Evolutionary conservation across 2,888 invertebrate species (phyloP).

Genomic region (Habroteleia sp.): DNA sequence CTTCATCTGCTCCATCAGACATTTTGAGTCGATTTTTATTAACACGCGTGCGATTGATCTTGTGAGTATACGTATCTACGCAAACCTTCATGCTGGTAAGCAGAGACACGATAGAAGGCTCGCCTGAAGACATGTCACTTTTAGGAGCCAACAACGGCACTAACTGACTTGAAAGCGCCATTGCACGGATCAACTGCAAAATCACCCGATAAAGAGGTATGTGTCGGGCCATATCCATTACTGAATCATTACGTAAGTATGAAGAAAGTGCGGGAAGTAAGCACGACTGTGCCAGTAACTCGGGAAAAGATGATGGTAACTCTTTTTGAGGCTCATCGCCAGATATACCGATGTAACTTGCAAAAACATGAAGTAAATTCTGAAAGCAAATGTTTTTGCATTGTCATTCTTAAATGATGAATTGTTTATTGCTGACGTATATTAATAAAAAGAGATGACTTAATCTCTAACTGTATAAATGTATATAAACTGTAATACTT

Average conservation of each 20-base stretch:
- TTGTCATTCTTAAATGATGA: no score
- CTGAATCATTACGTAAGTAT: conserved; percentile 96
- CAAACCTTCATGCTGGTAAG: conserved; percentile 94
- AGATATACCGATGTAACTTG: conserved; percentile 91
- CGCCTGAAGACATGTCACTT: conserved; percentile 75
- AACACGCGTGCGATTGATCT: conserved; percentile 83
- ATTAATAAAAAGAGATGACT: no score
- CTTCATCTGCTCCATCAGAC: conserved; percentile 89
- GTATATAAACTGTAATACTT: no score
- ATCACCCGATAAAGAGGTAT: conserved; percentile 95
- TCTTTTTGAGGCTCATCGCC: conserved; percentile 82
- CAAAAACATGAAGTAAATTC: conserved; percentile 88
- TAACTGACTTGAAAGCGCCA: conserved; percentile 85
- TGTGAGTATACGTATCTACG: conserved; percentile 94
- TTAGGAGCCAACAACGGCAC: conserved; percentile 85
- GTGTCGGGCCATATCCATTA: conserved; percentile 97
- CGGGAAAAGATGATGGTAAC: conserved; percentile 88
- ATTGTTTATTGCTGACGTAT: no score
- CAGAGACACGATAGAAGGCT: conserved; percentile 88
- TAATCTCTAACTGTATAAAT: no score
- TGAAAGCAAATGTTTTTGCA: conserved; percentile 14
- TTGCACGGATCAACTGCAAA: conserved; percentile 89
- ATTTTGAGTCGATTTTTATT: conserved; percentile 75
- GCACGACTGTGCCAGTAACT: conserved; percentile 90
- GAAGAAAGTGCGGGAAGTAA: conserved; percentile 93